phyloP scores from a whole-genome alignment of 2,888 invertebrate genomes.

The Cetonia aurata region DNA sequence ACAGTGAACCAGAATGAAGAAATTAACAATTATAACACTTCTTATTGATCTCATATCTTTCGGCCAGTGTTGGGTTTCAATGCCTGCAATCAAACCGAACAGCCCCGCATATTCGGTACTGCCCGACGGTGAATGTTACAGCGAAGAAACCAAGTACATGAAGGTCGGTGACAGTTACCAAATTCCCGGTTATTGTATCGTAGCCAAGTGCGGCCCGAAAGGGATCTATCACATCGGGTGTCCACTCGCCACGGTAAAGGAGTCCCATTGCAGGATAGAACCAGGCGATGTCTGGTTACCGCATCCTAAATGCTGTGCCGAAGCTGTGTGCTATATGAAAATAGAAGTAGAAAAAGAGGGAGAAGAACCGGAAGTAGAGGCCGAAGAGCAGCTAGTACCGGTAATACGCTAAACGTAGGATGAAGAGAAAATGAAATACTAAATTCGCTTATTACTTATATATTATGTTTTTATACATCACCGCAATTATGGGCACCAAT shows the following conservation, averaged over 20 bases:
- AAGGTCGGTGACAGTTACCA: neutral
- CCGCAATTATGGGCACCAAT: conserved; percentile 45
- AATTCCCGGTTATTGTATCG: neutral
- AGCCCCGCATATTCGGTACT: no score
- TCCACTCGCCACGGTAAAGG: neutral
- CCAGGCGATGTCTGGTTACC: neutral
- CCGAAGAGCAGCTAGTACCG: neutral
- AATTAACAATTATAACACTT: no score
- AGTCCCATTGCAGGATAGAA: neutral
- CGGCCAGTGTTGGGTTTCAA: no score
- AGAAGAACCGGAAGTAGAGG: neutral
- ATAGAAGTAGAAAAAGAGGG: no score
- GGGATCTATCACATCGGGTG: conserved; percentile 15
- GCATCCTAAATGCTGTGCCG: no score
- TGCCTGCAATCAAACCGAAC: no score
- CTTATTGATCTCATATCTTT: no score
- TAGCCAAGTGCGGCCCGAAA: neutral
- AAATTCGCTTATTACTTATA: conserved; percentile 39
- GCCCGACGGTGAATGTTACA: conserved; percentile 20
- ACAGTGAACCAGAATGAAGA: no score
- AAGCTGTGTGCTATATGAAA: neutral
- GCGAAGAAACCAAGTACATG: conserved; percentile 8
- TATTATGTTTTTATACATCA: conserved; percentile 45
- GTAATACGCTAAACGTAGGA: no score
- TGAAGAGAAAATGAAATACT: conserved; percentile 17